Evolutionary conservation across 2,888 invertebrate genomes (phyloP), one percentile per base, ranked within the genome.

Genomic region (Nomada flava): DNA sequence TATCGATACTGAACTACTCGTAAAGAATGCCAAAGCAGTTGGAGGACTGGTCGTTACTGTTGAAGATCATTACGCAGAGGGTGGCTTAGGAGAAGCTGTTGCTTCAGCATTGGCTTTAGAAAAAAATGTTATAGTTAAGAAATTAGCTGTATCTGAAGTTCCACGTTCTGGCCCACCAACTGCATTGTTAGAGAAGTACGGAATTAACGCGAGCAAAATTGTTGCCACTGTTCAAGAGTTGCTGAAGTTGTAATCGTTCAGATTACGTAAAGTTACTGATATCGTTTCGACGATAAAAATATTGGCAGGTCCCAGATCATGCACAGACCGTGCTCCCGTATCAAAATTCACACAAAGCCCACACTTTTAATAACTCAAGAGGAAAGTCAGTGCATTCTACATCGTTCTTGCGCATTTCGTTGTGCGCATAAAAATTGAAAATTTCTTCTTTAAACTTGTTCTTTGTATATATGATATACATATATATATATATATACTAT

Each of bases 31-130:
- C 2, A 95, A 95, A 82, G 96, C 96, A 73, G 96, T 96, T 75
- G 97, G 97, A 10, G 98, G 98, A 1, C 95, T 96, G 13, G 96
- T 99, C 74, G 93, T 99, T 68, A 98, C 98, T 52, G 98, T 99
- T 0, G 99, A 99, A 94, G 99, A 99, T 94, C 99, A 99, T 94
- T 99, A 99, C 94, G 96, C 97, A 86, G 98, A 98, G 94, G 99
- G 99, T 84, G 99, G 99, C 70, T 92, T 99, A 74, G 99, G 99
- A 81, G 99, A 99, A 93, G 99, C 99, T 23, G 99, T 99, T 11
- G 93, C 97, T 18, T 96, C 97, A 0, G 98, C 97, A 10, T 95
- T 98, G 78, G 96, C 97, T 1, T 94, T 95, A 87, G 95, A 97
- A 90, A 95, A 96, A 2, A 95, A 96, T 91, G 95, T 97, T 69